phyloP scores from a whole-genome alignment of 2,888 invertebrate species.

The Kryphioiulus occultus region DNA sequence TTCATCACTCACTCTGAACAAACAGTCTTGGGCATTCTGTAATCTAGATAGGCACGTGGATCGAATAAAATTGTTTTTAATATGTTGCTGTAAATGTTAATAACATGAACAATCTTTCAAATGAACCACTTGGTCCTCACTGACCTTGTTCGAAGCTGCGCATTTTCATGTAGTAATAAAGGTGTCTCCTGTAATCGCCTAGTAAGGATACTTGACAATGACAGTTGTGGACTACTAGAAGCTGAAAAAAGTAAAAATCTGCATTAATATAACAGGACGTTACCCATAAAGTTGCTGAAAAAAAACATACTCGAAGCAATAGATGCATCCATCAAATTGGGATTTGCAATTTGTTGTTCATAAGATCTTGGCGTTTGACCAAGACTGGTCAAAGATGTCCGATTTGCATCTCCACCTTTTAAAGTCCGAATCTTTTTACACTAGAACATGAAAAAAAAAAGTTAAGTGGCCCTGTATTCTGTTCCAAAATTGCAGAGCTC shows the following conservation, averaged over 20 bases:
- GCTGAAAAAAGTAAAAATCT: neutral
- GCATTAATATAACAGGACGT: neutral
- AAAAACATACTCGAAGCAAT: neutral
- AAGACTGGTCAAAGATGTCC: neutral
- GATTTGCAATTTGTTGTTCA: neutral
- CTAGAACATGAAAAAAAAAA: neutral
- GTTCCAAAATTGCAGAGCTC: too few species aligned
- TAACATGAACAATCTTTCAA: neutral
- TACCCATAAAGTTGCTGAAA: neutral
- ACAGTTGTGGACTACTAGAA: neutral
- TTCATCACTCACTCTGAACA: constrained; percentile 12
- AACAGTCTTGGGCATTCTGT: neutral
- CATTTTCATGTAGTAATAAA: constrained; percentile 46
- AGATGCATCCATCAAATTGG: neutral
- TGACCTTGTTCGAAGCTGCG: constrained; percentile 46
- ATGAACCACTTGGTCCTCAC: neutral
- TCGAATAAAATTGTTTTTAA: too few species aligned
- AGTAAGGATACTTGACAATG: constrained; percentile 33
- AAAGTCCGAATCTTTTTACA: constrained; percentile 48
- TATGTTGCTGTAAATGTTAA: neutral
- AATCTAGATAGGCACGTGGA: neutral
- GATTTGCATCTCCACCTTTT: constrained; percentile 2
- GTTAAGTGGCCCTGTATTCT: neutral
- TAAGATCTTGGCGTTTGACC: neutral
- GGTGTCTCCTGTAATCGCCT: constrained; percentile 47